Conservation (phyloP, 2,888 invertebrate genomes). For the Drosophila birchii region DNA sequence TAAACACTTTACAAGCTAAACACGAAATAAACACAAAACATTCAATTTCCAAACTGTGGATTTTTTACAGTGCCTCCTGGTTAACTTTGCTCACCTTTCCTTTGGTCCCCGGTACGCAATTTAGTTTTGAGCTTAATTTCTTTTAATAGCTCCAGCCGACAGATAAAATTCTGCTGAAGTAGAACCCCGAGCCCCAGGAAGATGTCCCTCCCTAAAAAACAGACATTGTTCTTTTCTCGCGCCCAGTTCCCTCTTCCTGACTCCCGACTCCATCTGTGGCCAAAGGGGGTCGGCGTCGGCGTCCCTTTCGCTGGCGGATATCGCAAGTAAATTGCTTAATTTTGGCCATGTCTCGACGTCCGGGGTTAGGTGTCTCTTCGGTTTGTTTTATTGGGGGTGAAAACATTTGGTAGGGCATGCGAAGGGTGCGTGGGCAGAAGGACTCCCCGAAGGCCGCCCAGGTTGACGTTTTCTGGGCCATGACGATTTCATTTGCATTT, state of each 20-base stretch:
- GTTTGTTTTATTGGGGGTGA: constrained; percentile 74
- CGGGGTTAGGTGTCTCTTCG: constrained; percentile 49
- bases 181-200: constrained; percentile 40
- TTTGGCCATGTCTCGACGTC: constrained; percentile 65
- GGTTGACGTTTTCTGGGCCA: constrained; percentile 77
- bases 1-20: too few species aligned
- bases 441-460: constrained; percentile 40
- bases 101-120: constrained; percentile 73
- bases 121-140: constrained; percentile 84
- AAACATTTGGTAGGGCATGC: constrained; percentile 27
- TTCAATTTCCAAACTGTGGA: not conserved
- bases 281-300: constrained; percentile 52
- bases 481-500: constrained; percentile 82
- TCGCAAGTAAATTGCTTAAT: constrained; percentile 81
- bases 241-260: constrained; percentile 50
- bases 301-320: constrained; percentile 63
- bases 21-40: too few species aligned
- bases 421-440: constrained; percentile 1
- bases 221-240: constrained; percentile 49
- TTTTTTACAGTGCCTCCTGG: constrained; percentile 18
- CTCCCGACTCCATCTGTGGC: constrained; percentile 47
- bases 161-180: constrained; percentile 75
- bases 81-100: constrained; percentile 61
- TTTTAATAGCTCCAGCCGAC: constrained; percentile 83
- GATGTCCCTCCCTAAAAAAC: constrained; percentile 29